phyloP scores from a whole-genome alignment of 2,888 invertebrate species.

The Celastrina argiolus region DNA sequence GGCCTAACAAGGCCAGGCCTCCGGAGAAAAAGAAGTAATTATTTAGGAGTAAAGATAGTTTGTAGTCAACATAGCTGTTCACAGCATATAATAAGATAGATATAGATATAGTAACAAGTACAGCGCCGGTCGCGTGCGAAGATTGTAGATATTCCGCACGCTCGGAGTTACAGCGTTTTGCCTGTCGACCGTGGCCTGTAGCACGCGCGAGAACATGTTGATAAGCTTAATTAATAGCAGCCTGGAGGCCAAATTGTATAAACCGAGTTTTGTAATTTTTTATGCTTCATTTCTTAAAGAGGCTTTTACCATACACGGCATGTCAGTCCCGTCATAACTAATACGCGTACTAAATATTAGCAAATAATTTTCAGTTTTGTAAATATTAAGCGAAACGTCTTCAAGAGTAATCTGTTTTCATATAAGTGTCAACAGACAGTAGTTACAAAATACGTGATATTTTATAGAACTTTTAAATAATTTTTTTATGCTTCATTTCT shows the following conservation, averaged over 20 bases:
- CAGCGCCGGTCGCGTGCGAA: conserved; percentile 40
- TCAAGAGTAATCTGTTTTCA: too few species aligned
- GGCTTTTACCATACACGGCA: too few species aligned
- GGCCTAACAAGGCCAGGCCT: too few species aligned
- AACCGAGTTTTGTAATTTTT: not conserved
- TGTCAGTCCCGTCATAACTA: too few species aligned
- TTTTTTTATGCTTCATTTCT: too few species aligned
- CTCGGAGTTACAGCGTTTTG: conserved; percentile 29
- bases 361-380: too few species aligned
- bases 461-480: too few species aligned
- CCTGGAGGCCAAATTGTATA: not conserved
- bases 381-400: too few species aligned
- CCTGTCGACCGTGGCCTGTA: conserved; percentile 25
- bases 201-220: conserved; percentile 4
- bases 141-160: conserved; percentile 39
- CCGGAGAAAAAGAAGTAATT: not conserved
- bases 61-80: not conserved
- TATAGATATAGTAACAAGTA: not conserved
- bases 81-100: not conserved
- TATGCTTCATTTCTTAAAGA: not conserved
- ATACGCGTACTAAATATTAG: too few species aligned
- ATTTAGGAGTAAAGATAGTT: not conserved
- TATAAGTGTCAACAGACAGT: too few species aligned
- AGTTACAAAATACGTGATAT: too few species aligned
- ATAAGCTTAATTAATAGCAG: conserved; percentile 16